phyloP scores from a whole-genome alignment of 2,113 vertebrate species.

The Ornithorhynchus anatinus region DNA sequence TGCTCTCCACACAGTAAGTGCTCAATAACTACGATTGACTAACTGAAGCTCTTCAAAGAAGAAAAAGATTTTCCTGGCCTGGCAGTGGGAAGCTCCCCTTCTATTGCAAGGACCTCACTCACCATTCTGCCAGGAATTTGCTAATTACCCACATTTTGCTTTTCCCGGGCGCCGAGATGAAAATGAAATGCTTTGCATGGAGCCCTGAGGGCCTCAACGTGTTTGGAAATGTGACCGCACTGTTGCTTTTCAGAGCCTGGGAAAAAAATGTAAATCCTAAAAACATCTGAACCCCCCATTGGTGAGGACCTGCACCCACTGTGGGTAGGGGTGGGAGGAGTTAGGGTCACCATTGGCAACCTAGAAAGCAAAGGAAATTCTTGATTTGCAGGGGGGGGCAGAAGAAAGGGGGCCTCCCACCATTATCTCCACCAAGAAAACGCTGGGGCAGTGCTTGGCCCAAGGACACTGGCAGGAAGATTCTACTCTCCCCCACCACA shows the following conservation, averaged over 20 bases:
- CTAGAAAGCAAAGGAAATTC: constrained; percentile 4
- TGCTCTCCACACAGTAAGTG: no score
- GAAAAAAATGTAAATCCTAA: constrained; percentile 55
- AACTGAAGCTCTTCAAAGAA: constrained; percentile 10
- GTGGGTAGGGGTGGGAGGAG: constrained; percentile 27
- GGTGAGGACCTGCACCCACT: constrained; percentile 42
- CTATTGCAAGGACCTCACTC: constrained; percentile 59
- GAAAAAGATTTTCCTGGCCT: constrained; percentile 36
- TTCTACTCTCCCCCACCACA: neutral
- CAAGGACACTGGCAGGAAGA: no score
- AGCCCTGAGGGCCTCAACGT: constrained; percentile 33
- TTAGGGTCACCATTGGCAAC: neutral
- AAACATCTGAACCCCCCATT: constrained; percentile 48
- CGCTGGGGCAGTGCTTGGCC: no score
- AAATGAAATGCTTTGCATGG: constrained; percentile 49
- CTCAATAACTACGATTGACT: no score
- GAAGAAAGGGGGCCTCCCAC: neutral
- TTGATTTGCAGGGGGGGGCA: rapidly evolving
- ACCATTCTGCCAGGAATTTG: constrained; percentile 55
- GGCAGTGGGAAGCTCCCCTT: constrained; percentile 35
- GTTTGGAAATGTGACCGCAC: constrained; percentile 51
- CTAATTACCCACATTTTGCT: constrained; percentile 56
- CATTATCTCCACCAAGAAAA: neutral
- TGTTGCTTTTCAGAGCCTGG: constrained; percentile 36
- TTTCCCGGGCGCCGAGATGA: constrained; percentile 59